Base-by-base conservation (phyloP, 1,140 invertebrate species). In the Lycorma delicatula region DNA sequence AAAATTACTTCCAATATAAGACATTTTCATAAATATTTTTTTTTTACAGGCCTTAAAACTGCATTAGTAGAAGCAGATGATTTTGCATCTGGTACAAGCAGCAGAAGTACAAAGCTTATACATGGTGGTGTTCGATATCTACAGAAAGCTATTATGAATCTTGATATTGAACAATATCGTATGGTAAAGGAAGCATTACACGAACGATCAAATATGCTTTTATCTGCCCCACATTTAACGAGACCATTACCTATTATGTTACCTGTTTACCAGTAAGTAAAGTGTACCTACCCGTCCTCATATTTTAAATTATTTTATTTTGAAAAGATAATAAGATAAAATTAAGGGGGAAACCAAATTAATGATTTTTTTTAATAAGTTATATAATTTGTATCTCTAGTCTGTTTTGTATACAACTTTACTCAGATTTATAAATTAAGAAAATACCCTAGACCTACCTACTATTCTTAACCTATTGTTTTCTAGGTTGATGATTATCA, bases 71-170 rank as follows among this genome's bases (percentile, higher is more conserved):
- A 99, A 74, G 82, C 87, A 50, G 96, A 98, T 73, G 97, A 99
- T 72, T 99, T 98, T 78, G 87, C 93, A 5, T 93, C 93, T 56
- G 97, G 97, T 16, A 99, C 97, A 0, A 96, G 92, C 26, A 97
- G 92, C 58, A 78, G 91, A 44, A 95, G 91, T 66, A 99, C 97
- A 0, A 99, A 99, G 76, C 78, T 99, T 1, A 97, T 99, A 65
- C 97, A 99, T 74, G 97, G 97, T n/a, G 97, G 96, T 50, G 96
- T 99, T 0, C 80, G 95, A 47, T 98, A 98, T 73, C 75, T 98
- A 29, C 96, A 99, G 72, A 99, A 98, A 71, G 97, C 97, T 3
- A 96, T 99, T 57, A 82, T 99, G 77, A 80, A 91, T 63, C 74
- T 97, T 34, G 97, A 98, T 74, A 74, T 87, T 62, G 95, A 98